These are phyloP conservation scores for Timema podura DNA, from an alignment of 2,888 invertebrate genomes.

Conservation along the genomic window DNA sequence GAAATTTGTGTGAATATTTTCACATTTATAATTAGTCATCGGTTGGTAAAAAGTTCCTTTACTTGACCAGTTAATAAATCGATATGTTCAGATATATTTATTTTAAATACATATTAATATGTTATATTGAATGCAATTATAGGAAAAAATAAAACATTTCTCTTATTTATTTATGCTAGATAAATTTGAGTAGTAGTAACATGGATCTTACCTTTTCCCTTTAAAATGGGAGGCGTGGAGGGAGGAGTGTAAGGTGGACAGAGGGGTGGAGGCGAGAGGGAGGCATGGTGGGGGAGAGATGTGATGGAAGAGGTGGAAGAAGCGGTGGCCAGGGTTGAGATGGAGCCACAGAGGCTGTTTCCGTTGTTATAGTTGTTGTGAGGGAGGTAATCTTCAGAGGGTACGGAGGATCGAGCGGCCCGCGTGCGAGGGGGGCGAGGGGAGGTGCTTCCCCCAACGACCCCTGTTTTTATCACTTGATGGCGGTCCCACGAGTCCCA, in stretches of 20 bases:
- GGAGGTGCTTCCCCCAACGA: conserved; percentile 46
- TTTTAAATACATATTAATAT: not conserved
- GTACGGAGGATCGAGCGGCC: conserved; percentile 53
- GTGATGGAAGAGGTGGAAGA: conserved; percentile 49
- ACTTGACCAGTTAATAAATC: conserved; percentile 17
- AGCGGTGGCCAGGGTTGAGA: conserved; percentile 34
- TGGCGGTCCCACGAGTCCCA: conserved; percentile 94
- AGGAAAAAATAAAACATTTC: not conserved
- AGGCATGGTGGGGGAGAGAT: conserved; percentile 47
- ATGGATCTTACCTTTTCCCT: conserved; percentile 41
- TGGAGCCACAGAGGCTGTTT: conserved; percentile 30
- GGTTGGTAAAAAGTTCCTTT: too few relatives aligned
- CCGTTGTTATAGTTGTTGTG: conserved; percentile 35
- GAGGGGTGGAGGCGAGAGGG: conserved; percentile 39
- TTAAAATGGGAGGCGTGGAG: conserved; percentile 49
- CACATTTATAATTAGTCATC: too few relatives aligned
- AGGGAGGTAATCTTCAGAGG: conserved; percentile 54
- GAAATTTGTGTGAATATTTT: too few relatives aligned
- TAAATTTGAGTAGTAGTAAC: not conserved
- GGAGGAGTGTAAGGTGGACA: conserved; percentile 47
- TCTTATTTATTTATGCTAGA: not conserved
- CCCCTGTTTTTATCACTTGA: conserved; percentile 44
- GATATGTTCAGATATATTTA: not conserved
- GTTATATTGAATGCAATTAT: not conserved
- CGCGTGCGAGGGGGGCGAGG: conserved; percentile 48